These are phyloP conservation scores for Styela plicata DNA, from an alignment of 23 tunicate genomes.

Conservation along the genomic window DNA sequence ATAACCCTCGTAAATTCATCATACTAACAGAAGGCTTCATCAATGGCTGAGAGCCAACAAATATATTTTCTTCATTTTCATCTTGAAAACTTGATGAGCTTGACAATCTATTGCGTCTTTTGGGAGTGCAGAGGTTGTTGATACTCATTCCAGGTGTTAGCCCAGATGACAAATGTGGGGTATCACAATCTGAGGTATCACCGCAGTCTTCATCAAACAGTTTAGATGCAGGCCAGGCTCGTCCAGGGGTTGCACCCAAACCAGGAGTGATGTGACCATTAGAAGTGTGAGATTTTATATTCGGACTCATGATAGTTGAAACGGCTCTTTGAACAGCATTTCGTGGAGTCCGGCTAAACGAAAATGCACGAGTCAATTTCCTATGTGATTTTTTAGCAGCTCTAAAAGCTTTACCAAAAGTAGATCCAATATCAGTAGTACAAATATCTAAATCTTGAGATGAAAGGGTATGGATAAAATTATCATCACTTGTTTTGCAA, in stretches of 20 bases:
- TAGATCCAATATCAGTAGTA: slow-evolving; percentile 73
- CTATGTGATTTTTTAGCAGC: slow-evolving; percentile 83
- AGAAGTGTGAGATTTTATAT: background rate
- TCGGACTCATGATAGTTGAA: slow-evolving; percentile 60
- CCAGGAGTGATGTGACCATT: slow-evolving; percentile 18
- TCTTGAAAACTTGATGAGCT: slow-evolving; percentile 38
- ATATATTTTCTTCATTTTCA: slow-evolving; percentile 15
- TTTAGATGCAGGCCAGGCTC: slow-evolving; percentile 14
- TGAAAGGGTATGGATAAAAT: slow-evolving; percentile 56
- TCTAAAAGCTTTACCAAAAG: slow-evolving; percentile 79
- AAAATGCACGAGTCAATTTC: slow-evolving; percentile 84
- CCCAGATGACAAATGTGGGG: slow-evolving; percentile 8
- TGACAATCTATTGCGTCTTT: slow-evolving; percentile 34
- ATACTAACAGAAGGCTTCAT: slow-evolving; percentile 84
- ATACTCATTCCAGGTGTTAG: slow-evolving; percentile 91
- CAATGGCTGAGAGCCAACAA: background rate
- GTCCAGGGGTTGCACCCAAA: slow-evolving; percentile 19
- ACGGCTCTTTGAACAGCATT: slow-evolving; percentile 66
- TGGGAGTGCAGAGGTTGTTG: slow-evolving; percentile 65
- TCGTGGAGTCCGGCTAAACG: slow-evolving; percentile 85
- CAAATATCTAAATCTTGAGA: slow-evolving; percentile 62
- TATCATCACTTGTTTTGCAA: slow-evolving; percentile 77
- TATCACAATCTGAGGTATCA: background rate
- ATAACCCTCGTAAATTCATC: slow-evolving; percentile 61
- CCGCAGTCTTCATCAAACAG: background rate